Evolutionary conservation across 1,140 invertebrate genomes (phyloP).

Genomic region (Heterodera schachtii): DNA sequence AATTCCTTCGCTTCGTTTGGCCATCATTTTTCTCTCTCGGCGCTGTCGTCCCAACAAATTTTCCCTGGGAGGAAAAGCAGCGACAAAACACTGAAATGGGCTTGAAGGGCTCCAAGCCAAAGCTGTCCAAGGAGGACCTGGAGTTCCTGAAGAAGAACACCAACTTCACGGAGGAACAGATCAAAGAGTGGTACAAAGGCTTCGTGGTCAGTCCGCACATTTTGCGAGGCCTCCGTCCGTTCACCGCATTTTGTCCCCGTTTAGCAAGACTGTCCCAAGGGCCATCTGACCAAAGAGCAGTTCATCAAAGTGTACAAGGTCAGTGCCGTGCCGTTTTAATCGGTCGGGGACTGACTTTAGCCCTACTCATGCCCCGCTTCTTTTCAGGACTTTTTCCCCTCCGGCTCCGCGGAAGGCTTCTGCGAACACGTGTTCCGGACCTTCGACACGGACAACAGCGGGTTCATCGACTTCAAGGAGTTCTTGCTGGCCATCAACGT

Average conservation of each 20-base stretch:
- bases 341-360: neutral
- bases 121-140: conserved; percentile 89
- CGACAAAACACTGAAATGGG: conserved; percentile 46
- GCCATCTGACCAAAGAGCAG: conserved; percentile 91
- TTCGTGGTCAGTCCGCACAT: conserved; percentile 63
- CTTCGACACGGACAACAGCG: conserved; percentile 82
- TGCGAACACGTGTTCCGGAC: conserved; percentile 98
- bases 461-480: conserved; percentile 91
- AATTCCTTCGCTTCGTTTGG: neutral
- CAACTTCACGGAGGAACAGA: conserved; percentile 90
- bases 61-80: neutral
- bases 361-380: neutral
- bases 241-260: conserved; percentile 58
- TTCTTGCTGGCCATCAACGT: conserved; percentile 96
- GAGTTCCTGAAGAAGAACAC: conserved; percentile 87
- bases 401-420: conserved; percentile 95
- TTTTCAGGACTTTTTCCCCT: conserved; percentile 73
- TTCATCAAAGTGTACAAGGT: conserved; percentile 92
- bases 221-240: no score
- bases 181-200: conserved; percentile 93
- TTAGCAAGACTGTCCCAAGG: conserved; percentile 99
- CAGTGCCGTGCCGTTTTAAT: neutral
- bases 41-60: neutral
- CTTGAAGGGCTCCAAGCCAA: conserved; percentile 65
- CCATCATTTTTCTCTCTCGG: neutral